These are phyloP conservation scores for Triplophysa siluroides DNA, from an alignment of 2,113 vertebrate species.

Conservation along the genomic window DNA sequence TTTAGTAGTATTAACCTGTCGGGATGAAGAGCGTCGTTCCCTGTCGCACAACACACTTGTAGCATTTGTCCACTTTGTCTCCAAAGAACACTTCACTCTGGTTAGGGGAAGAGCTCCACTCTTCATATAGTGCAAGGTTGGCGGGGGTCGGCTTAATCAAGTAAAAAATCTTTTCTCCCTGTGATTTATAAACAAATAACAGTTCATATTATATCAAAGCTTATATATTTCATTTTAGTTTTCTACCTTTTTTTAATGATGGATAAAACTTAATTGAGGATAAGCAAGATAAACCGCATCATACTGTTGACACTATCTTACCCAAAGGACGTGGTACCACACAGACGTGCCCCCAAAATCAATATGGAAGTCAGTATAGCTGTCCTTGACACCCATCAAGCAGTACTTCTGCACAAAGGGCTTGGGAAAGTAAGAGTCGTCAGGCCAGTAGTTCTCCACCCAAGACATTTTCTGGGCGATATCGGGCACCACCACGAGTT, in stretches of 20 bases:
- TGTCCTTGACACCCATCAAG: constrained; percentile 96
- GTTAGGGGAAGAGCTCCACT: constrained; percentile 97
- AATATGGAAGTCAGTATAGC: constrained; percentile 99
- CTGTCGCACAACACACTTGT: constrained; percentile 88
- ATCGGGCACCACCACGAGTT: constrained; percentile 93
- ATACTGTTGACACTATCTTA: constrained; percentile 62
- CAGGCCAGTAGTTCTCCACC: constrained; percentile 99
- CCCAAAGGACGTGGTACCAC: constrained; percentile 99
- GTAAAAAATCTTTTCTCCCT: constrained; percentile 99
- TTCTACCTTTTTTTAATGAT: too few species aligned
- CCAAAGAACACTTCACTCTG: constrained; percentile 99
- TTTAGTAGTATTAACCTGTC: constrained; percentile 75
- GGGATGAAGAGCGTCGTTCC: constrained; percentile 97
- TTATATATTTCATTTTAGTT: too few species aligned
- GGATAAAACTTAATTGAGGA: background rate
- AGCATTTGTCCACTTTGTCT: constrained; percentile 90
- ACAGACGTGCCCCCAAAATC: constrained; percentile 99
- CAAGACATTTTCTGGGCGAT: constrained; percentile 97
- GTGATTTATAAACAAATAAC: background rate
- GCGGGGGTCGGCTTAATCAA: constrained; percentile 93
- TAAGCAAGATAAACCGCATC: background rate
- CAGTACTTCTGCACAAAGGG: constrained; percentile 99
- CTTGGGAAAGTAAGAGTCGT: constrained; percentile 97
- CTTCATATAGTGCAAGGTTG: constrained; percentile 96
- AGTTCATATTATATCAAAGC: background rate